Percentiles rank a stretch among this genome's conserved stretches.
phyloP scores from a whole-genome alignment of 2,113 vertebrate genomes.

The Corythaeola cristata region DNA sequence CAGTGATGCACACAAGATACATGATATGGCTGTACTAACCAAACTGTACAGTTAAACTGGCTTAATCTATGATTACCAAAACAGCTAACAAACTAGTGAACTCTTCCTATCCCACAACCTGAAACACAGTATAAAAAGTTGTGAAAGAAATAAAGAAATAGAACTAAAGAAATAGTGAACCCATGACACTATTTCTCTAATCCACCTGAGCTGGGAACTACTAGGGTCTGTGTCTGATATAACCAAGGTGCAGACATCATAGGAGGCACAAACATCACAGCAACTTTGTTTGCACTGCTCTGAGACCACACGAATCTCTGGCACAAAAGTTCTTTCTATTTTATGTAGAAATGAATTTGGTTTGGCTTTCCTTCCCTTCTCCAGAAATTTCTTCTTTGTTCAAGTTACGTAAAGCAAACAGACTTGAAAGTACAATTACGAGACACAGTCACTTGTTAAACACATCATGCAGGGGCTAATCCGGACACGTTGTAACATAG shows the following conservation, averaged over 20 bases:
- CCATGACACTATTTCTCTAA: not conserved
- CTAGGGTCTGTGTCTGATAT: not conserved
- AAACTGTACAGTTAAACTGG: not conserved
- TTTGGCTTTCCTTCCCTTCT: not conserved
- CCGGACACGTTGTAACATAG: not conserved
- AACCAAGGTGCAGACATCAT: not conserved
- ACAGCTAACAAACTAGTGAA: not conserved
- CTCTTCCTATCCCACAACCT: not conserved
- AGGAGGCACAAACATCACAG: not conserved
- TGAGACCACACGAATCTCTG: not conserved
- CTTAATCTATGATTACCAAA: not conserved
- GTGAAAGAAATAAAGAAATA: not conserved
- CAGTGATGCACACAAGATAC: not conserved
- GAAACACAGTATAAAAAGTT: not conserved
- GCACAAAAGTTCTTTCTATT: not conserved
- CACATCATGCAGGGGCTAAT: not conserved
- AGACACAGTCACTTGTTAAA: not conserved
- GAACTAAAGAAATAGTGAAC: no score
- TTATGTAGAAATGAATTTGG: not conserved
- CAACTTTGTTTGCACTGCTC: not conserved
- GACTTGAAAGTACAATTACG: not conserved
- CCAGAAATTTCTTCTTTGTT: not conserved
- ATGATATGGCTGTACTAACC: not conserved
- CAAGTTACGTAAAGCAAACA: not conserved
- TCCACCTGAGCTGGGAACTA: not conserved